These are phyloP conservation scores for Helicoverpa armigera DNA, from an alignment of 1,140 invertebrate species.

Conservation along the genomic window DNA sequence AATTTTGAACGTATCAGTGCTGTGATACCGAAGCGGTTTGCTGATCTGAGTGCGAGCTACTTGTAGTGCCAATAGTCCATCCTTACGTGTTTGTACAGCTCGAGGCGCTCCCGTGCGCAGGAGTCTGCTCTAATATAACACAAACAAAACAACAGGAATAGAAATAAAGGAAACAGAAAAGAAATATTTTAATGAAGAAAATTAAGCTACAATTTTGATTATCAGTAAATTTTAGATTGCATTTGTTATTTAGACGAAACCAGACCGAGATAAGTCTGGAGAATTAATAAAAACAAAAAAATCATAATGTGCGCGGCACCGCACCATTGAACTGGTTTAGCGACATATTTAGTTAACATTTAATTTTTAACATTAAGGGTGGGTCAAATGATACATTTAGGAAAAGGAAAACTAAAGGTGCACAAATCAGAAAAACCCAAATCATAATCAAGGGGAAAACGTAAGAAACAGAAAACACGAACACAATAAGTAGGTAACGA, in stretches of 20 bases:
- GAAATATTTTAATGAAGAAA: slow-evolving; percentile 35
- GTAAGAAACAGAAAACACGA: slow-evolving; percentile 65
- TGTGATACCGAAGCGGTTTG: slow-evolving; percentile 59
- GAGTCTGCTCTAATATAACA: slow-evolving; percentile 20
- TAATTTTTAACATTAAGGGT: slow-evolving; percentile 49
- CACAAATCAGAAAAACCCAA: slow-evolving; percentile 62
- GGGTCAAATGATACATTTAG: slow-evolving; percentile 63
- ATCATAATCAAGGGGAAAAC: slow-evolving; percentile 59
- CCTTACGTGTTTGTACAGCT: slow-evolving; percentile 60
- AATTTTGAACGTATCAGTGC: slow-evolving; percentile 40
- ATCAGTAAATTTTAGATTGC: background rate
- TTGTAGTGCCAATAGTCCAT: slow-evolving; percentile 65
- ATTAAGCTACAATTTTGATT: slow-evolving; percentile 24
- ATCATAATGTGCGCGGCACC: slow-evolving; percentile 63
- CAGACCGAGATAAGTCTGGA: background rate
- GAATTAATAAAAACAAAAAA: slow-evolving; percentile 35
- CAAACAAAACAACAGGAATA: slow-evolving; percentile 52
- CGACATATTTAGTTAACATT: slow-evolving; percentile 32
- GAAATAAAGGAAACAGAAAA: slow-evolving; percentile 48
- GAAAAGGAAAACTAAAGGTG: slow-evolving; percentile 58
- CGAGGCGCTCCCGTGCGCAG: slow-evolving; percentile 26
- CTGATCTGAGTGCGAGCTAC: slow-evolving; percentile 62
- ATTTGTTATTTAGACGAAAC: slow-evolving; percentile 13
- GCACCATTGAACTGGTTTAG: slow-evolving; percentile 62
- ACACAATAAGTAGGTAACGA: slow-evolving; percentile 75